Evolutionary conservation across 92 coral and sea anemone genomes (phyloP).

Genomic region (Meandrina meandrites): DNA sequence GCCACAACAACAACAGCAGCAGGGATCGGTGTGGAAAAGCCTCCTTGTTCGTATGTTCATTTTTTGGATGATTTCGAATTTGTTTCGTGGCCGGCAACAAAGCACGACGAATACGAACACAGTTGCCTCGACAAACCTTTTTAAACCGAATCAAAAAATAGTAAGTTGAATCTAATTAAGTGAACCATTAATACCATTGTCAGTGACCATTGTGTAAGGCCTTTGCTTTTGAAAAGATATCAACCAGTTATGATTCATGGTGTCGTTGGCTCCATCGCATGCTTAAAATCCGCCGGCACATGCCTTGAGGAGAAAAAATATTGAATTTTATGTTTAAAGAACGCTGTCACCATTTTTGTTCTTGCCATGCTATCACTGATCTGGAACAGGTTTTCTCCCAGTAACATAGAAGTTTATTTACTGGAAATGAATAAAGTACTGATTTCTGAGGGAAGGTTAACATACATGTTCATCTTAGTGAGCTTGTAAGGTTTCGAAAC

Average conservation of each 20-base stretch:
- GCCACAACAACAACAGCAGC: slow-evolving; percentile 80
- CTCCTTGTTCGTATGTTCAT: slow-evolving; percentile 85
- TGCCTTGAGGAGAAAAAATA: neutral
- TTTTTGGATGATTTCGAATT: slow-evolving; percentile 86
- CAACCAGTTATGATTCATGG: neutral
- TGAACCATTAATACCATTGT: neutral
- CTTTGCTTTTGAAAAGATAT: neutral
- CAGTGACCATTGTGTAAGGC: neutral
- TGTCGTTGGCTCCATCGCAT: neutral
- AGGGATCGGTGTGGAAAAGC: slow-evolving; percentile 94
- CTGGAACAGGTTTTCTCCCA: neutral
- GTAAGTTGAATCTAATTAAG: slow-evolving; percentile 48
- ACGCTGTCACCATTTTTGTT: neutral
- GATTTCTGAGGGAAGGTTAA: neutral
- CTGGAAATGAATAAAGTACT: neutral
- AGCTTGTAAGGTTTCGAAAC: no score
- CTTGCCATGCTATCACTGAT: neutral
- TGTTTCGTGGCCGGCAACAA: slow-evolving; percentile 82
- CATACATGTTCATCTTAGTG: no score
- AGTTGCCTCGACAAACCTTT: slow-evolving; percentile 78
- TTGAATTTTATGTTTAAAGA: neutral
- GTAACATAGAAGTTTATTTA: neutral
- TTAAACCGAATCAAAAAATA: slow-evolving; percentile 70
- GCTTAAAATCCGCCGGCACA: neutral
- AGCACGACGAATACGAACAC: slow-evolving; percentile 49